Conservation (phyloP, 2,888 invertebrate genomes). For the Andrena fulva region DNA sequence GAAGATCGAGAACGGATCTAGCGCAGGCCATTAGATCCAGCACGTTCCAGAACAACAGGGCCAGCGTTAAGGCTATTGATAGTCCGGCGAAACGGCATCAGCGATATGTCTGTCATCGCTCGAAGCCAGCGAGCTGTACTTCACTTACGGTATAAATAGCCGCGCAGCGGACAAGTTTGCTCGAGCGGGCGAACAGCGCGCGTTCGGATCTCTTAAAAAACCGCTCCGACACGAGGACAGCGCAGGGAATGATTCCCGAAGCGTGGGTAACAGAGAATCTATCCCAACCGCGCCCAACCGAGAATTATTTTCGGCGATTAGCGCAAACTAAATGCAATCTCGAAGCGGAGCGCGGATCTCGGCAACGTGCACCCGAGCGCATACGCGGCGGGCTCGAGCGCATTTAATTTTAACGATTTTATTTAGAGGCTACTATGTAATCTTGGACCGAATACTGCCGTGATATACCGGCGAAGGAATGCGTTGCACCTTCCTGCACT, state of each 20-base stretch:
- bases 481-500: neutral
- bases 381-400: no score
- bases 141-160: conserved; percentile 31
- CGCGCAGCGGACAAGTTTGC: neutral
- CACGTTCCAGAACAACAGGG: conserved; percentile 38
- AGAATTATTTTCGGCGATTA: conserved; percentile 29
- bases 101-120: conserved; percentile 33
- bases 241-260: no score
- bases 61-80: conserved; percentile 40
- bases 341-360: neutral
- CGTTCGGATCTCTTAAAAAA: neutral
- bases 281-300: neutral
- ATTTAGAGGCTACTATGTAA: conserved; percentile 1
- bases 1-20: conserved; percentile 17
- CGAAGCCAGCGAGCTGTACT: conserved; percentile 12
- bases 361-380: neutral
- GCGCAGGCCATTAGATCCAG: neutral
- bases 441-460: neutral
- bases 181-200: neutral
- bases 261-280: no score
- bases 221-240: no score
- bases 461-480: conserved; percentile 5
- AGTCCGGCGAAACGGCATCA: conserved; percentile 25
- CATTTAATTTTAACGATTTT: conserved; percentile 18
- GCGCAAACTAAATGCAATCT: neutral